Conservation (phyloP, 2,797 vertebrate species). For the Sylvilagus floridanus region DNA sequence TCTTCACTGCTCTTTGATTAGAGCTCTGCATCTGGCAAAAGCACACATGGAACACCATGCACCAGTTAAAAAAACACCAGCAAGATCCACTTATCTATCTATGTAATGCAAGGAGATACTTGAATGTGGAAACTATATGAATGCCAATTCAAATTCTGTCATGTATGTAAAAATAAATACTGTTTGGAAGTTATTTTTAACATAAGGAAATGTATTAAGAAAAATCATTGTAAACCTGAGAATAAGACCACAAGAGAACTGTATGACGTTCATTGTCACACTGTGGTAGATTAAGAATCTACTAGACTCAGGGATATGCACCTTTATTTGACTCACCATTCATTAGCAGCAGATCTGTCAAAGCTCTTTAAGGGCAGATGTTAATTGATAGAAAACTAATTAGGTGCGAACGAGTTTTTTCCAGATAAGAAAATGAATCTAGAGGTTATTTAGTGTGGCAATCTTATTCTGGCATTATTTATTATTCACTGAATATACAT, state of each 20-base stretch:
- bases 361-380: conserved; percentile 32
- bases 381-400: conserved; percentile 46
- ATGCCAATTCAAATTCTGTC: neutral
- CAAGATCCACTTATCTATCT: neutral
- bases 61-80: neutral
- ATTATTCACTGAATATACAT: neutral
- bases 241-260: neutral
- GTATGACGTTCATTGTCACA: conserved; percentile 12
- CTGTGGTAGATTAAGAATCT: neutral
- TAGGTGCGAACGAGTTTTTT: conserved; percentile 58
- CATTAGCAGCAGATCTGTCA: neutral
- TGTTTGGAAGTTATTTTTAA: conserved; percentile 22
- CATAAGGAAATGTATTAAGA: neutral
- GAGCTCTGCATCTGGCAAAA: neutral
- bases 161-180: conserved; percentile 53
- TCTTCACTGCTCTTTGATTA: neutral
- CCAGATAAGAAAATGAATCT: conserved; percentile 15
- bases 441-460: conserved; percentile 7
- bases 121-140: conserved; percentile 40
- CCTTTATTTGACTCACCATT: neutral
- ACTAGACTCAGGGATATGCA: neutral
- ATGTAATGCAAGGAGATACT: neutral
- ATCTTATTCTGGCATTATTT: neutral
- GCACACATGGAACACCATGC: neutral
- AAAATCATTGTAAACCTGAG: conserved; percentile 39